Base-by-base conservation (phyloP, 1,140 invertebrate genomes). In the Lasaia peninsularis region DNA sequence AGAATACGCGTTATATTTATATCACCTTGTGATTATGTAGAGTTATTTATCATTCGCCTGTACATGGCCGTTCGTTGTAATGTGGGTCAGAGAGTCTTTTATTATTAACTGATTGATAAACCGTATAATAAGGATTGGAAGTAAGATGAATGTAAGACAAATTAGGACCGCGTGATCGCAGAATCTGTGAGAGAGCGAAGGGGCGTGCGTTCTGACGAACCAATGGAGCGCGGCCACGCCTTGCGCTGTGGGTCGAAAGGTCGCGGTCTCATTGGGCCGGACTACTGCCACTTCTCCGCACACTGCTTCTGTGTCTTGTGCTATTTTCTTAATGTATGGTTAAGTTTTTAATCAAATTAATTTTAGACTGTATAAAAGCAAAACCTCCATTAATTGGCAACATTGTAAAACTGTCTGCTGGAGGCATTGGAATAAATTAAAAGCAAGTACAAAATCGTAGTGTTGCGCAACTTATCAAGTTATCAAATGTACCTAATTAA, bases 221-320 rank as follows among this genome's bases (percentile, higher is more conserved):
- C 80, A 83, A 82, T 81, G 69, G 73, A 62, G 76, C 77, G 81
- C 69, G 74, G 80, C 80, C 86, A 83, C 82, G 80, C 81, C 82
- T 71, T 73, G 73, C 77, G 75, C 78, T 63, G 64, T 72, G 65
- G 84, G 84, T 87, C 78, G 81, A 85, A 83, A 88, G 85, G 82
- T 88, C 80, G 82, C 70, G 10, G 53, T 59, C 69, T 61, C 58
- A 78, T 74, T 7, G 40, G 40, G 16, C 40, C 16, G 10, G 5
- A 16, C 40, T 10, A 20, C 16, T 44, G 16, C 40, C 18, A 20
- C 40, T 16, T 16, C 11, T 9, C 40, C 14, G 18, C 9, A 20
- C 14, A 14, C 9, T 14, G 16, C 16, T 44, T 44, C 40, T 16
- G 16, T 18, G 40, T 16, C 0, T 18, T 8, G 14, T 40, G 1